These are phyloP conservation scores for Druon quercuslanigerum DNA, from an alignment of 1,140 invertebrate species.

Conservation along the genomic window DNA sequence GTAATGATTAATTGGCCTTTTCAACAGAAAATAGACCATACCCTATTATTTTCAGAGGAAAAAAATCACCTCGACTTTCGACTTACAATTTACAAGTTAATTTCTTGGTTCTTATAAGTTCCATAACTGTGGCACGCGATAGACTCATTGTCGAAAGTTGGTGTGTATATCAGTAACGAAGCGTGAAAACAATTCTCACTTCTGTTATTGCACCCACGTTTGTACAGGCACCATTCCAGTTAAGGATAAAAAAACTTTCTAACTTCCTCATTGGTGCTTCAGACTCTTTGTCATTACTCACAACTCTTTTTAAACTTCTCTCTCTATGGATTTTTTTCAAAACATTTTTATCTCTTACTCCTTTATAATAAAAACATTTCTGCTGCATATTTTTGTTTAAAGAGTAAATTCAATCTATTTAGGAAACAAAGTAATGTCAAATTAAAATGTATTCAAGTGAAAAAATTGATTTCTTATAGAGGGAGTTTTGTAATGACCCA, in stretches of 20 bases:
- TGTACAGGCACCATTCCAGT: conserved; percentile 3
- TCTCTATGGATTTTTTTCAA: background rate
- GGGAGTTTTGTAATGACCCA: too few species aligned
- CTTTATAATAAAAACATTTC: background rate
- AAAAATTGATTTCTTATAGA: too few species aligned
- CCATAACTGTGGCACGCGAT: conserved; percentile 13
- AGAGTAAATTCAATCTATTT: too few species aligned
- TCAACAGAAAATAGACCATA: conserved; percentile 2
- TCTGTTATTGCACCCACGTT: conserved; percentile 17
- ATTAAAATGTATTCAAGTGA: too few species aligned
- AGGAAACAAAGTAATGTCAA: too few species aligned
- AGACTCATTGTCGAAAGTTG: conserved; percentile 22
- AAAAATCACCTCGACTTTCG: background rate
- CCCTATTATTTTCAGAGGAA: background rate
- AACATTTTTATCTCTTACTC: background rate
- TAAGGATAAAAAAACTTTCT: background rate
- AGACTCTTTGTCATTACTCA: conserved; percentile 13
- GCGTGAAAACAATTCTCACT: conserved; percentile 25
- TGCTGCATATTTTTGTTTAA: too few species aligned
- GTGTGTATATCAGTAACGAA: conserved; percentile 6
- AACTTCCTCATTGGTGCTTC: conserved; percentile 17
- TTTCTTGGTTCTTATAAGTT: conserved; percentile 18
- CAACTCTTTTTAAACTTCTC: background rate
- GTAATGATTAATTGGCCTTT: background rate
- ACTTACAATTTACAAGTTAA: conserved; percentile 10